phyloP scores from a whole-genome alignment of 2,888 invertebrate genomes.

The Diloba caeruleocephala region DNA sequence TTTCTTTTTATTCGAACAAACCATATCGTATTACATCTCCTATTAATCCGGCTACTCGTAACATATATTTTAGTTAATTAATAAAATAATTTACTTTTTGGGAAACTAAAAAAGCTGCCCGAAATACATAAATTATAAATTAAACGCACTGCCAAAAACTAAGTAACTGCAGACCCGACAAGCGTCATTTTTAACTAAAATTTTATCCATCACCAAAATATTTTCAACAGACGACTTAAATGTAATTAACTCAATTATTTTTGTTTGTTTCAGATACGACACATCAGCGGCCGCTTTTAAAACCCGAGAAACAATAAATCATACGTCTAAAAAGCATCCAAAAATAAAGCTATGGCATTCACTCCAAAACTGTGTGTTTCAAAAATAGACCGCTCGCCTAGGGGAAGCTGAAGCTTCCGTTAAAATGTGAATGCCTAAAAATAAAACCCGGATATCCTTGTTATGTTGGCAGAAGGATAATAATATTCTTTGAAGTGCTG shows the following conservation, averaged over 20 bases:
- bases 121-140: not conserved
- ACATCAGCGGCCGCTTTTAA: constrained; percentile 53
- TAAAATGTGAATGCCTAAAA: constrained; percentile 78
- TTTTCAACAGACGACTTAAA: constrained; percentile 25
- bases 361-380: constrained; percentile 56
- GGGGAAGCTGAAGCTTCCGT: constrained; percentile 74
- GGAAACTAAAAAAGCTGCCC: not conserved
- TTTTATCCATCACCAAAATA: constrained; percentile 13
- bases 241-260: constrained; percentile 41
- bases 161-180: constrained; percentile 25
- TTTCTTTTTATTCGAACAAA: too few relatives aligned
- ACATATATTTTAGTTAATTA: too few relatives aligned
- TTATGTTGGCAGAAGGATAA: constrained; percentile 64
- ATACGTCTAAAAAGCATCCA: constrained; percentile 58
- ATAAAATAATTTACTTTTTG: too few relatives aligned
- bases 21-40: too few relatives aligned
- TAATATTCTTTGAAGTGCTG: constrained; percentile 45
- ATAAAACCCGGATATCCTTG: constrained; percentile 73
- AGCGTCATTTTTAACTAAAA: not conserved
- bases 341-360: constrained; percentile 79
- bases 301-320: constrained; percentile 57
- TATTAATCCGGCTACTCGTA: too few relatives aligned
- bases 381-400: constrained; percentile 67
- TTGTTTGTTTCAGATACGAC: constrained; percentile 73
- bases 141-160: constrained; percentile 12